Base-by-base conservation (phyloP, 2,113 vertebrate species). In the Paralichthys olivaceus region DNA sequence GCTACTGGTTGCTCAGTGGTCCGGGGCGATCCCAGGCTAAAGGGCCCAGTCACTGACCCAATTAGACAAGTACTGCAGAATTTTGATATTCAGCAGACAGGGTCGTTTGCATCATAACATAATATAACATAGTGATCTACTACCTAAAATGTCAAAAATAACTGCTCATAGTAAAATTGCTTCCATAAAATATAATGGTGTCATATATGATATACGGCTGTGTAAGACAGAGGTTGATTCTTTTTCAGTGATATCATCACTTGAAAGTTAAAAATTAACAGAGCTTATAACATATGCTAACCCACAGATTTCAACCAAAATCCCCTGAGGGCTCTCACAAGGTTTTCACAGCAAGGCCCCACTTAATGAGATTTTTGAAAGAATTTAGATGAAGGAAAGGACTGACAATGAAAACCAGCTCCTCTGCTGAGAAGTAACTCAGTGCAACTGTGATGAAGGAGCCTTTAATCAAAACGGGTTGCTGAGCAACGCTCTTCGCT, bases 91-190 rank as follows among this genome's bases (percentile, higher is more conserved):
- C 49, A 53, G 13, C 7, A 9, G 49, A 49, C 45, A 49, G 45
- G 43, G 43, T 17, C 12, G 15, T 3, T 45, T n/a, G n/a, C 43
- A 4, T 49, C 53, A 55, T 20, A 19, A 51, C 22, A 25, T 69
- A 20, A 81, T 19, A 8, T 19, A 6, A 49, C 19, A 19, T 6
- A 19, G 45, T 49, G 45, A 49, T 5, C 45, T 5, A 66, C 32
- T 17, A 67, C 37, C 80, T 54, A 6, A 40, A 37, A 66, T 63
- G 62, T 77, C 66, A 72, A 53, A 77, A 26, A 40, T 17, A 73
- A 43, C n/a, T 55, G 51, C 20, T 53, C 20, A 20, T 29, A 20
- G 64, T 9, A 54, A 64, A 65, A 54, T 32, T 43, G 64, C 17
- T 55, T 11, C 28, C 23, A 56, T 19, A 23, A 23, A 54, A 65